phyloP scores from a whole-genome alignment of 2,797 vertebrate species.

The Mus caroli region DNA sequence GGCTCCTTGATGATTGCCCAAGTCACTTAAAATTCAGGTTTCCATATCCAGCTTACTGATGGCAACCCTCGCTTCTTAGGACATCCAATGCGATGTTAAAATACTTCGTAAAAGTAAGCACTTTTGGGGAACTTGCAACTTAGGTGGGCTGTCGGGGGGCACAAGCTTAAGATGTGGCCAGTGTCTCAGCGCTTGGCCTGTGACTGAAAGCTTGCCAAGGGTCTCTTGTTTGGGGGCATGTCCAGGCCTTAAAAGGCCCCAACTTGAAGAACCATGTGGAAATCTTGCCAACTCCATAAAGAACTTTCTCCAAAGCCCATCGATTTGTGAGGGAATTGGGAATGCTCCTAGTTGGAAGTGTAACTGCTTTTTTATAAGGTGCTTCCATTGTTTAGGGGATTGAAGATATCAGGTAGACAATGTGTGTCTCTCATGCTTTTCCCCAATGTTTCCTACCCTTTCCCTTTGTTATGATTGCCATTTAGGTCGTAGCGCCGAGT shows the following conservation, averaged over 20 bases:
- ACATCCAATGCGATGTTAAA: constrained; percentile 14
- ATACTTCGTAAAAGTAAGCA: constrained; percentile 55
- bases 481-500: not conserved
- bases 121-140: constrained; percentile 28
- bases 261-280: not conserved
- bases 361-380: not conserved
- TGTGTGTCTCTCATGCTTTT: not conserved
- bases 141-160: constrained; percentile 24
- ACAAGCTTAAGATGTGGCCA: not conserved
- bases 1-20: constrained; percentile 71
- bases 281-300: not conserved
- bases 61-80: constrained; percentile 22
- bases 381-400: not conserved
- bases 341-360: not conserved
- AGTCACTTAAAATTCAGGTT: constrained; percentile 78
- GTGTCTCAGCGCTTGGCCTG: constrained; percentile 27
- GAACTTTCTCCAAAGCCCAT: constrained; percentile 34
- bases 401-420: not conserved
- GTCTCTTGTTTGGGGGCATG: not conserved
- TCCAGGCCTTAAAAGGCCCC: not conserved
- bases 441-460: not conserved
- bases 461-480: not conserved
- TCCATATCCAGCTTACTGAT: constrained; percentile 52
- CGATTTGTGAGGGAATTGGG: not conserved
- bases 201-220: not conserved